Evolutionary conservation across 2,888 invertebrate genomes (phyloP), one percentile per base, ranked within the genome.

Genomic region (Trachelus iudaicus): DNA sequence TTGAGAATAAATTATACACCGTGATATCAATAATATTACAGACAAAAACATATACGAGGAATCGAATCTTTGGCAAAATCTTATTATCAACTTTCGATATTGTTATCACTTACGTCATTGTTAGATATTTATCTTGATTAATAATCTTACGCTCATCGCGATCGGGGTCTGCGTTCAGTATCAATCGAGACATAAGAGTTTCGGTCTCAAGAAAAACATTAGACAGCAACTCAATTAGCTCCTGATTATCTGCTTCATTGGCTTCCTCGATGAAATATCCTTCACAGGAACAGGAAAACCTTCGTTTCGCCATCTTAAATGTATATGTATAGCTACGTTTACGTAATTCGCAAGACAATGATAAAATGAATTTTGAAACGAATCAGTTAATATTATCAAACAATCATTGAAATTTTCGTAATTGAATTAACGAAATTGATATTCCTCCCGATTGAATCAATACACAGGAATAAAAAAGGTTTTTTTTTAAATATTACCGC

Each of bases 141-240:
- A 56, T 2, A 9, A 56, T 56, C 23, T 15, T 23, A 23, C 23
- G 56, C 56, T 56, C 56, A 9, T 56, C 23, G 2, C 2, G 0
- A 56, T 56, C 9, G 23, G 23, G 56, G 2, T 56, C 23, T 23
- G 56, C 56, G 9, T 56, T 56, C 6, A 23, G 23, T 6, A 23
- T 56, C 56, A 56, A 23, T 2, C 56, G 56, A 23, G 23, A 56
- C 23, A 75, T 11, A 33, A 77, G 31, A 11, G 69, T 75, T 35
- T 77, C 77, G n/a, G 69, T 69, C 31, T 35, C n/a, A n/a, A 77
- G 37, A 30, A 77, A 77, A n/a, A 75, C 71, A 33, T 75, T 40
- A 2, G 75, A 23, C 37, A 77, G 56, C 75, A 77, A 69, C 11
- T 75, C 73, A 34, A 77, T 34, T 13, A 77, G 74, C 69, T 77